These are phyloP conservation scores for Pavo muticus DNA, from an alignment of 2,113 vertebrate species.

Conservation along the genomic window DNA sequence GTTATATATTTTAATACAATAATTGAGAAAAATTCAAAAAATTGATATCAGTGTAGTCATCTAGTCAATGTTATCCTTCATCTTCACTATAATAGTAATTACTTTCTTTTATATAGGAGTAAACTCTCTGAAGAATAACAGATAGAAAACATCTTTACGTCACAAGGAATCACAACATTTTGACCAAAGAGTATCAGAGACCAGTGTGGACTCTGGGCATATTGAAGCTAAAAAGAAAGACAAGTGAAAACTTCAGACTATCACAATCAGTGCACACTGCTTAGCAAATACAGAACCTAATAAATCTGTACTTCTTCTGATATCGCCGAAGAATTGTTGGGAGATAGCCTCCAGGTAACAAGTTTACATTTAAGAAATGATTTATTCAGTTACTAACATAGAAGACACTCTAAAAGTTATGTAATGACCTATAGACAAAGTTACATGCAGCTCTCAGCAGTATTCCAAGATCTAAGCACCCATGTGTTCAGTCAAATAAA, in stretches of 20 bases:
- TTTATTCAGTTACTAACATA: neutral
- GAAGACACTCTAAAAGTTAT: neutral
- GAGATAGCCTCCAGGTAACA: neutral
- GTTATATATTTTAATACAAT: neutral
- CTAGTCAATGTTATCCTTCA: neutral
- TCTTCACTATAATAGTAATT: neutral
- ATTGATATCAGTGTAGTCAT: neutral
- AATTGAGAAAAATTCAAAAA: neutral
- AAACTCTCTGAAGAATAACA: neutral
- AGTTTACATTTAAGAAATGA: neutral
- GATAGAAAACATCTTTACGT: neutral
- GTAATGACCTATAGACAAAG: neutral
- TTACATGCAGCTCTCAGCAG: neutral
- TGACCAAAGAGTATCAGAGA: neutral
- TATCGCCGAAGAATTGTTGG: neutral
- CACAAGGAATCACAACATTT: neutral
- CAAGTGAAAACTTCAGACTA: neutral
- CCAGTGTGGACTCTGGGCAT: neutral
- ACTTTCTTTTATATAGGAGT: neutral
- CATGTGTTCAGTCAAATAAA: neutral
- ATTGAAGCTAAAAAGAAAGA: neutral
- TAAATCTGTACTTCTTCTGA: neutral
- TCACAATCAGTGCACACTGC: accelerated
- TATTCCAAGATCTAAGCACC: neutral
- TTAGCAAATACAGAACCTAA: accelerated